These are phyloP conservation scores for Taeniopygia guttata DNA, from an alignment of 2,797 vertebrate genomes.

Conservation along the genomic window DNA sequence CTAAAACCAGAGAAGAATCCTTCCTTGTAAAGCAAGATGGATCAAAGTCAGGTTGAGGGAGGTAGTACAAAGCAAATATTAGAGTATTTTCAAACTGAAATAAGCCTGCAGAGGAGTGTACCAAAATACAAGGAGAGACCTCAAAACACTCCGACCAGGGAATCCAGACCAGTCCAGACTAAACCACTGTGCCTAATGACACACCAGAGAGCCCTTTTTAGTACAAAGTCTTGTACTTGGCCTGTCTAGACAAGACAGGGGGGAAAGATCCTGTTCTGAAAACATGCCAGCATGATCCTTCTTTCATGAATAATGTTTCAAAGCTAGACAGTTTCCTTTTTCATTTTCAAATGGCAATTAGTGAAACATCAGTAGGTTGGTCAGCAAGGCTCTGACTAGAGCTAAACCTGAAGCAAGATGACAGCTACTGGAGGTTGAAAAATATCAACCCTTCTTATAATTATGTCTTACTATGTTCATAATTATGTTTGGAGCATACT, in stretches of 20 bases:
- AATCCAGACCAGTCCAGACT: conserved; percentile 26
- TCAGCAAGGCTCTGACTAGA: conserved; percentile 19
- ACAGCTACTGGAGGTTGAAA: neutral
- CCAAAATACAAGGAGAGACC: neutral
- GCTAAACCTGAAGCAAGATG: conserved; percentile 17
- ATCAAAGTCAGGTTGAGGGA: neutral
- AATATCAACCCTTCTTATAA: neutral
- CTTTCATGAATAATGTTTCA: conserved; percentile 68
- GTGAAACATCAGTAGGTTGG: conserved; percentile 61
- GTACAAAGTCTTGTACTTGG: conserved; percentile 71
- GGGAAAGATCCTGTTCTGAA: conserved; percentile 63
- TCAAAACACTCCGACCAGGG: neutral
- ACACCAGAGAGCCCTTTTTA: conserved; percentile 69
- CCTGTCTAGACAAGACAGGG: conserved; percentile 72
- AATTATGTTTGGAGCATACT: neutral
- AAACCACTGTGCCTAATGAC: conserved; percentile 61
- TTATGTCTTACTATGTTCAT: neutral
- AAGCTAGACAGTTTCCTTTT: conserved; percentile 48
- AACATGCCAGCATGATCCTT: conserved; percentile 70
- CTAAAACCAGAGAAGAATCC: neutral
- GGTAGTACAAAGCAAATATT: neutral
- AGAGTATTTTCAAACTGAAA: neutral
- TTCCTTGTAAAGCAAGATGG: neutral
- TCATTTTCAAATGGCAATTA: conserved; percentile 78
- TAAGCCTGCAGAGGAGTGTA: neutral